Evolutionary conservation across 2,113 vertebrate species (phyloP).

Genomic region (Dolichallabes microphthalmus): DNA sequence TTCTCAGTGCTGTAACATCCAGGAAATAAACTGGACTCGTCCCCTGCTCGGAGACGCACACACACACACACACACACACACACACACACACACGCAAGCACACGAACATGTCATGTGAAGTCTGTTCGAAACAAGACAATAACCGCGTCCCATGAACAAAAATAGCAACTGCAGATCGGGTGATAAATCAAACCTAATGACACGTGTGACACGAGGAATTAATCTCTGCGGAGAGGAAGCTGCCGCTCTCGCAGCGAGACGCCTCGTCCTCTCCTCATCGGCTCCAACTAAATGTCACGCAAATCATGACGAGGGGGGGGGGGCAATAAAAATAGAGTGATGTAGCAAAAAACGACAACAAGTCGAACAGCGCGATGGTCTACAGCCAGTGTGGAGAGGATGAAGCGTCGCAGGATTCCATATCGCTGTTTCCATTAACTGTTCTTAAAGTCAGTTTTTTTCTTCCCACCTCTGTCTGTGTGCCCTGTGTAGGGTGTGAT

Average conservation of each 20-base stretch:
- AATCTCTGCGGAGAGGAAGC: not conserved
- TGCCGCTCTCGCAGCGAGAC: not conserved
- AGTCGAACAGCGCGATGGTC: not conserved
- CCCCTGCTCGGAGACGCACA: not conserved
- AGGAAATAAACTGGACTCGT: not conserved
- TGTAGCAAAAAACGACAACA: not conserved
- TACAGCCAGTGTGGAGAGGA: not conserved
- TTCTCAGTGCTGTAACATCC: not conserved
- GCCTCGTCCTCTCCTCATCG: not conserved
- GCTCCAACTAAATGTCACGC: not conserved
- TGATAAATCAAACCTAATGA: slow-evolving; percentile 29
- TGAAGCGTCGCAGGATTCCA: not conserved
- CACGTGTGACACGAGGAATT: not conserved
- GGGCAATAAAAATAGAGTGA: not conserved
- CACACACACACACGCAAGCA: not conserved
- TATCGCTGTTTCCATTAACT: not conserved
- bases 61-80: not conserved
- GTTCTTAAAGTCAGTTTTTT: not conserved
- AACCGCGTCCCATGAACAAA: not conserved
- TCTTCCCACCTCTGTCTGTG: not conserved
- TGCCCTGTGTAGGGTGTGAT: not conserved
- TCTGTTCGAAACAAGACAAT: not conserved
- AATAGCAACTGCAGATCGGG: slow-evolving; percentile 19
- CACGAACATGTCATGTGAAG: not conserved
- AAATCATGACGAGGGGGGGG: not conserved